These are phyloP conservation scores for Paguma larvata DNA, from an alignment of 2,797 vertebrate species.

Conservation along the genomic window DNA sequence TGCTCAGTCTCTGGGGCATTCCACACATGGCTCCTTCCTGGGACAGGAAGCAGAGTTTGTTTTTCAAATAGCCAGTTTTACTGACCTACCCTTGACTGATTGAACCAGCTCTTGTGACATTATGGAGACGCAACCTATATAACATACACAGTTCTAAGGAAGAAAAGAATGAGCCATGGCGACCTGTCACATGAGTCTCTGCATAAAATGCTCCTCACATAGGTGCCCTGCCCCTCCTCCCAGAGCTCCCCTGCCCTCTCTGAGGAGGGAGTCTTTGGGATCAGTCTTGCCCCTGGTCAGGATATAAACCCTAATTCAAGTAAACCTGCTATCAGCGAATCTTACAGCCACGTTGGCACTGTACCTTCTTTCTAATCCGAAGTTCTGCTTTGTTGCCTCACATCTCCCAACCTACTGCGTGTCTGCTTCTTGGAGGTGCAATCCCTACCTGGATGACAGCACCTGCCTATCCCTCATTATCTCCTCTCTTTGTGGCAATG, in stretches of 20 bases:
- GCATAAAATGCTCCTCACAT: not conserved
- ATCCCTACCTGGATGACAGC: not conserved
- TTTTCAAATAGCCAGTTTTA: not conserved
- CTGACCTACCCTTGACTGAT: not conserved
- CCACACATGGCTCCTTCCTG: not conserved
- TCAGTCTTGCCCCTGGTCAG: not conserved
- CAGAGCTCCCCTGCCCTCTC: not conserved
- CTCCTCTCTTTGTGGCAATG: not conserved
- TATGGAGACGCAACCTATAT: not conserved
- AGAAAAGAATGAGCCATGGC: not conserved
- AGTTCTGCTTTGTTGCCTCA: not conserved
- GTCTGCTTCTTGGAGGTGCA: not conserved
- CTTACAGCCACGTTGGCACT: not conserved
- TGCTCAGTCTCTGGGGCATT: not conserved
- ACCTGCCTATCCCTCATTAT: not conserved
- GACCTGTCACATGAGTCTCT: not conserved
- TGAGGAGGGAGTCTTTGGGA: not conserved
- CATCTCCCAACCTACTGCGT: not conserved
- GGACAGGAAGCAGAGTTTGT: not conserved
- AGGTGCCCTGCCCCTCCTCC: not conserved
- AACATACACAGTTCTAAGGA: not conserved
- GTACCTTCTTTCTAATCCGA: accelerated
- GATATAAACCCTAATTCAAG: not conserved
- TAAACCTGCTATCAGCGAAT: not conserved
- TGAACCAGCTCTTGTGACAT: not conserved